Base-by-base conservation (phyloP, 2,113 vertebrate genomes). In the Trematomus loennbergii region DNA sequence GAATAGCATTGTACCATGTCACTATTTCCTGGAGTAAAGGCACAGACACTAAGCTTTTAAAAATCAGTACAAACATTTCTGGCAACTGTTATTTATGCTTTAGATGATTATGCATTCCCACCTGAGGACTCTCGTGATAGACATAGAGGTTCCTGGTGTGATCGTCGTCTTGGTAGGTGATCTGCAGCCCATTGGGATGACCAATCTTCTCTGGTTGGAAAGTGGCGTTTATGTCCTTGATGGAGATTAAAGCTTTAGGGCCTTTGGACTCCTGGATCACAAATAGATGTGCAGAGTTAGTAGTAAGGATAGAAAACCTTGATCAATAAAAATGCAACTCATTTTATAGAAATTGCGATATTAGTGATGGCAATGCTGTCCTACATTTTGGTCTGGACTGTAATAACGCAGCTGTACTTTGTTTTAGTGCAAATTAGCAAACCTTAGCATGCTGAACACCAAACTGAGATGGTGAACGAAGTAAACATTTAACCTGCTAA, bases 1-100 rank as follows among this genome's bases (percentile, higher is more conserved):
- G 95, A 54, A 99, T 96, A 22, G 95, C 95, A 29, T 97, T 99
- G 93, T 95, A 99, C 98, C 98, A 99, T 64, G 95, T 94, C 76
- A 98, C 97, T 63, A 98, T 98, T 89, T 97, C 97, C 98, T 99
- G 18, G 79, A 82, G 84, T 20, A 86, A 64, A 79, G 81, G 67
- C 78, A 69, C 12, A 72, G 45, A 86, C 10, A 2, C 12, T 64
- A 36, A 71, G 63, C 46, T 70, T 82, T 12, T 57, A 22, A 63
- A 59, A 48, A 48, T 49, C 18, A 15, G 15, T 17, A 12, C 1
- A 22, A 40, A 22, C 33, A 9, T 59, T 9, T 25, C 15, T 29
- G 55, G 18, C n/a, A 20, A 17, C 12, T 68, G 62, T 43, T 46
- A 52, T 36, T n/a, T 46, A 67, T 9, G 12, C 17, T 71, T 25